Conservation (phyloP, 53 echinoderm and acorn worm genomes). For the Hippasteria phrygiana region DNA sequence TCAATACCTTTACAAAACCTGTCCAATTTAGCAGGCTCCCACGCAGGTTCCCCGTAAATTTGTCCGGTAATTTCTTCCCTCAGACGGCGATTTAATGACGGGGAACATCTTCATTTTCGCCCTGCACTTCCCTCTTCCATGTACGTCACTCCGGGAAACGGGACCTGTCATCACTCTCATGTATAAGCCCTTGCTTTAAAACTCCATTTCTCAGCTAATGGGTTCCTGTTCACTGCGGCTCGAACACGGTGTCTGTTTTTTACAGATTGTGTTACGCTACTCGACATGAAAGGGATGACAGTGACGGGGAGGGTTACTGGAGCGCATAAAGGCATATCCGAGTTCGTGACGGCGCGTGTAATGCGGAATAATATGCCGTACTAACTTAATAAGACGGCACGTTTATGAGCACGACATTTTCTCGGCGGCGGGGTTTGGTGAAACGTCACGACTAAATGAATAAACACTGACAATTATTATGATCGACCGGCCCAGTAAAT, state of each 20-base stretch:
- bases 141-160: neutral
- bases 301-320: constrained; percentile 20
- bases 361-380: constrained; percentile 19
- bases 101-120: neutral
- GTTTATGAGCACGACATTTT: constrained; percentile 8
- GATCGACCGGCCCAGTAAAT: neutral
- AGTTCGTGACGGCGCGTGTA: neutral
- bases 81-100: neutral
- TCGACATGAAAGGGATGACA: too few species aligned
- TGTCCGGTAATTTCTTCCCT: neutral
- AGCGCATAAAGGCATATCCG: constrained; percentile 32
- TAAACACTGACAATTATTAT: neutral
- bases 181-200: neutral
- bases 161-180: neutral
- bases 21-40: neutral
- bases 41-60: neutral
- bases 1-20: neutral
- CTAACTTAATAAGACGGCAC: constrained; percentile 20
- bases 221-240: constrained; percentile 1
- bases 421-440: constrained; percentile 4
- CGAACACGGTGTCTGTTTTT: neutral
- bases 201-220: constrained; percentile 6
- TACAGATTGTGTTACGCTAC: neutral
- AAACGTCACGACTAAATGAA: neutral
- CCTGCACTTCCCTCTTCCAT: neutral